Conservation (phyloP, 2,797 vertebrate genomes). For the Semotilus atromaculatus region DNA sequence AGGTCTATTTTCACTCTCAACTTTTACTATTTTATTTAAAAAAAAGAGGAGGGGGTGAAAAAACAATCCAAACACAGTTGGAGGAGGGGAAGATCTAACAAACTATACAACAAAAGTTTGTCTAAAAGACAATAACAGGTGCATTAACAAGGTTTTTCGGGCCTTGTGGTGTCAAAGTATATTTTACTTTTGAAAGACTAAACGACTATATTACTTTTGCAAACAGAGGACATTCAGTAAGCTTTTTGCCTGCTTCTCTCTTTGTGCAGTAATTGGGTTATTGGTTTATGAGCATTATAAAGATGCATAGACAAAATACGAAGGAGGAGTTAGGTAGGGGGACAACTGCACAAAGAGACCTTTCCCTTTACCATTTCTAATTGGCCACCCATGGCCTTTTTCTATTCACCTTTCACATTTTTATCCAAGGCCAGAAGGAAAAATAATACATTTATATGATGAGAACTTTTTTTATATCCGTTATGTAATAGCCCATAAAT, state of each 20-base stretch:
- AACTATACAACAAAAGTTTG: conserved; percentile 4
- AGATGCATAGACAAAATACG: conserved; percentile 52
- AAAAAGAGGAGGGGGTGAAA: neutral
- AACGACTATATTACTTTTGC: conserved; percentile 40
- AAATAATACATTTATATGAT: conserved; percentile 20
- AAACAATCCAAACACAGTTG: neutral
- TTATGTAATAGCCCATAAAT: neutral
- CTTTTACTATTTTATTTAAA: neutral
- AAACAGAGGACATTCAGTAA: conserved; percentile 34
- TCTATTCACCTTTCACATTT: conserved; percentile 62
- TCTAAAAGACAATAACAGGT: conserved; percentile 27
- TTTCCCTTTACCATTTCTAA: conserved; percentile 59
- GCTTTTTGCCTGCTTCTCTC: conserved; percentile 48
- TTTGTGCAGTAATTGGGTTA: conserved; percentile 63
- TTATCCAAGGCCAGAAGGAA: conserved; percentile 51
- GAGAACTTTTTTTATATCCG: neutral
- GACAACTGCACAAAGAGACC: conserved; percentile 56
- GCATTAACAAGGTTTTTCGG: conserved; percentile 15
- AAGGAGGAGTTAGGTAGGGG: conserved; percentile 55
- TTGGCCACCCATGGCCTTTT: conserved; percentile 65
- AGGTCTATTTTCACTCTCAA: neutral
- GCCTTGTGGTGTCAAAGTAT: conserved; percentile 26
- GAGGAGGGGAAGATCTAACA: neutral
- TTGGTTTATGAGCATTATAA: conserved; percentile 54
- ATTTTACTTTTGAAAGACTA: conserved; percentile 43